Percentiles rank a stretch among this genome's conserved stretches.
These are phyloP conservation scores for Casuarius casuarius DNA, from an alignment of 2,113 vertebrate species.

Conservation along the genomic window DNA sequence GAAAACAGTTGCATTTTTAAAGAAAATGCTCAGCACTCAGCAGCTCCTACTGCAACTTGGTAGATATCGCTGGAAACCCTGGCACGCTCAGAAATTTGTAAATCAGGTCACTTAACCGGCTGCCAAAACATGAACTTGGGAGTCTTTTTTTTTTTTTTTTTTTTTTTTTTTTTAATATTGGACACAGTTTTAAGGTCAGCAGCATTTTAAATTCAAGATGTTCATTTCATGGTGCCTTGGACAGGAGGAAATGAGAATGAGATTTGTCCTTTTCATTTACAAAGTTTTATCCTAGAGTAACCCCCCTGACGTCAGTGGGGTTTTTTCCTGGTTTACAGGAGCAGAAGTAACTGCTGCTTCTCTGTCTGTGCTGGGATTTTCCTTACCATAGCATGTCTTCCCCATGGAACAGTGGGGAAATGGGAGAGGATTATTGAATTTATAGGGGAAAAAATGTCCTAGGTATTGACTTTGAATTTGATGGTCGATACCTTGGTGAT, in stretches of 20 bases:
- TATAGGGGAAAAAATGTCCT: neutral
- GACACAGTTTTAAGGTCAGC: slow-evolving; percentile 29
- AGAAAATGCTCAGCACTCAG: neutral
- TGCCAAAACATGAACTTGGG: neutral
- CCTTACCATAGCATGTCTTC: neutral
- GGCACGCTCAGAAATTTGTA: neutral
- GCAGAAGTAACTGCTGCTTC: neutral
- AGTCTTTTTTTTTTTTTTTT: neutral
- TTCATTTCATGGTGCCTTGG: neutral
- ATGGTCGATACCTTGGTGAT: neutral
- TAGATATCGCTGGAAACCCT: neutral
- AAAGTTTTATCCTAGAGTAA: neutral
- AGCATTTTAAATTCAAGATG: neutral
- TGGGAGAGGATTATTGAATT: neutral
- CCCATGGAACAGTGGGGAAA: neutral
- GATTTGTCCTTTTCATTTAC: neutral
- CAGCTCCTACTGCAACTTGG: neutral
- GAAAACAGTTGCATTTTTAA: neutral
- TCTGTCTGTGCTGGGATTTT: neutral
- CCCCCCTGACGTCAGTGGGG: neutral
- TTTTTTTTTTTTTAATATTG: neutral
- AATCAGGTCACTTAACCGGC: neutral
- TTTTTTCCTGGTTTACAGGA: neutral
- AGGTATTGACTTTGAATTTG: neutral
- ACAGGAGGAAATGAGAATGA: neutral